These are phyloP conservation scores for Muntiacus reevesi DNA, from an alignment of 2,113 vertebrate genomes.

Conservation along the genomic window DNA sequence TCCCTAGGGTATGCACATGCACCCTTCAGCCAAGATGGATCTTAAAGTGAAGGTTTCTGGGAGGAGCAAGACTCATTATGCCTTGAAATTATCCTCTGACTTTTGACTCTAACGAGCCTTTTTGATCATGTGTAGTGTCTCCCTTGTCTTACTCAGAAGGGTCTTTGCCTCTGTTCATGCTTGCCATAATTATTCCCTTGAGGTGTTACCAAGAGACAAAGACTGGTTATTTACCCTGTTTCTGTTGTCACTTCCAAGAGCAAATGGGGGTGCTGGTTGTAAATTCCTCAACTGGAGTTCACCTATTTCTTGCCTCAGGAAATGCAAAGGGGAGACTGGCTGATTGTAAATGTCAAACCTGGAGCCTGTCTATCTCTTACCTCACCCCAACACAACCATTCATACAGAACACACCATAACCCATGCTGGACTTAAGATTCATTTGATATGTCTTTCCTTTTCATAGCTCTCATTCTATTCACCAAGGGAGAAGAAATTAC, in stretches of 20 bases:
- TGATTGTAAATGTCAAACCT: neutral
- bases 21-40: neutral
- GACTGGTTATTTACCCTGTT: neutral
- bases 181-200: neutral
- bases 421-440: neutral
- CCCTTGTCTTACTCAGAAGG: neutral
- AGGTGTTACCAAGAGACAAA: neutral
- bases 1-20: rapidly evolving
- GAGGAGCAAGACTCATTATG: neutral
- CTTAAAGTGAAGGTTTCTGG: neutral
- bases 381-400: neutral
- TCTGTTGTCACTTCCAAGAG: neutral
- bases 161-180: neutral
- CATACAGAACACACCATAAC: neutral
- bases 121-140: neutral
- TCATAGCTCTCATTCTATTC: neutral
- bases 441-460: neutral
- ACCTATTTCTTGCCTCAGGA: neutral
- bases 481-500: neutral
- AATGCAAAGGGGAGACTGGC: neutral
- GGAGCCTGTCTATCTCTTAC: neutral
- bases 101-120: neutral
- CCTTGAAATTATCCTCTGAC: neutral
- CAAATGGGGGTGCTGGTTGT: neutral
- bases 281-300: neutral